These are phyloP conservation scores for Gonatopus flavifemur DNA, from an alignment of 1,140 invertebrate species.

Conservation along the genomic window DNA sequence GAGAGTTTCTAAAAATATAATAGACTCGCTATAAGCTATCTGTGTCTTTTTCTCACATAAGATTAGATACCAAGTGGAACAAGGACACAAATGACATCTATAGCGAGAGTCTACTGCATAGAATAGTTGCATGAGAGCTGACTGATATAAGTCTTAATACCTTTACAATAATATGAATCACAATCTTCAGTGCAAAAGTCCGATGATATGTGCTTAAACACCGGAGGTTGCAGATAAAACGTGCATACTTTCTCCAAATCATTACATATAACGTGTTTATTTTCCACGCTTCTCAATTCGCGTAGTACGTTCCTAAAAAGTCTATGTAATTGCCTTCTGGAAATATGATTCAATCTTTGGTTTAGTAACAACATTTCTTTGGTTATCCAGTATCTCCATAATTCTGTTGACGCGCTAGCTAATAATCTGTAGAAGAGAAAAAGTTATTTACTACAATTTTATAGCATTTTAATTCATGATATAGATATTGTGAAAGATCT, in stretches of 20 bases:
- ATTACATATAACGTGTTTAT: slow-evolving; percentile 20
- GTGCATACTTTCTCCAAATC: slow-evolving; percentile 29
- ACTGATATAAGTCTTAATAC: slow-evolving; percentile 38
- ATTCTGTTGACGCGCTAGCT: slow-evolving; percentile 33
- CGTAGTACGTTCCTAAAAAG: slow-evolving; percentile 40
- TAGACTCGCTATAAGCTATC: no score
- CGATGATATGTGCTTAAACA: slow-evolving; percentile 43
- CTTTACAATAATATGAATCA: slow-evolving; percentile 30
- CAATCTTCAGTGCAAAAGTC: slow-evolving; percentile 34
- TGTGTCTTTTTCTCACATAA: no score
- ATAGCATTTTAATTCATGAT: slow-evolving; percentile 8
- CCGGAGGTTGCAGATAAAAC: slow-evolving; percentile 31
- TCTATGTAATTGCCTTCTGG: slow-evolving; percentile 39
- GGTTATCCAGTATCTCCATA: slow-evolving; percentile 41
- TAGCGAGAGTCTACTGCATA: no score
- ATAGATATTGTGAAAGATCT: slow-evolving; percentile 1
- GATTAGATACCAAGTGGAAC: no score
- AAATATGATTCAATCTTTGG: slow-evolving; percentile 40
- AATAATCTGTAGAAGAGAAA: slow-evolving; percentile 39
- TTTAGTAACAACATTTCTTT: slow-evolving; percentile 44
- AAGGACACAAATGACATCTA: no score
- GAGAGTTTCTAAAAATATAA: no score
- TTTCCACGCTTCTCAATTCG: slow-evolving; percentile 26
- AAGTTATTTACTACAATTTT: slow-evolving; percentile 5
- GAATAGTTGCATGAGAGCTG: no score